Percentiles rank a stretch among this genome's conserved stretches.
phyloP scores from a whole-genome alignment of 2,888 invertebrate genomes.

The Pachymerium ferrugineum region DNA sequence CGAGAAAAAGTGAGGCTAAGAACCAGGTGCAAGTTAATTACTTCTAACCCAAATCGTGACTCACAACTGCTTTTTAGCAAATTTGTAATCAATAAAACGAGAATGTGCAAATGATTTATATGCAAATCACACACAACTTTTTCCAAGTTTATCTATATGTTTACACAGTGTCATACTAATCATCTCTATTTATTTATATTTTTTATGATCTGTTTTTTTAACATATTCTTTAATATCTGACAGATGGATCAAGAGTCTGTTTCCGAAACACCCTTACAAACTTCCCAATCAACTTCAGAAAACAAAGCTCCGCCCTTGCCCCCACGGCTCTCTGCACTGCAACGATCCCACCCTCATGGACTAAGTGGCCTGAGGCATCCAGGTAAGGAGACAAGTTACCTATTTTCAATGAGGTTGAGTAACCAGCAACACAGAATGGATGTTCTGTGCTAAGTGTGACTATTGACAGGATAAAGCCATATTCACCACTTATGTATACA shows the following conservation, averaged over 20 bases:
- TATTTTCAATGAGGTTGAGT: background rate
- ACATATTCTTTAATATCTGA: too few relatives aligned
- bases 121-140: background rate
- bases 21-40: background rate
- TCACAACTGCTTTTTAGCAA: background rate
- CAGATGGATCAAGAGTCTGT: background rate
- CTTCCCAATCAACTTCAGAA: background rate
- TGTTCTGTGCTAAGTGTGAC: background rate
- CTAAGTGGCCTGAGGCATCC: background rate
- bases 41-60: constrained; percentile 5
- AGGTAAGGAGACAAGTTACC: constrained; percentile 9
- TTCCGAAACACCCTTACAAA: background rate
- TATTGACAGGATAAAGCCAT: background rate
- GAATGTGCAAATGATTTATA: background rate
- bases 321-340: constrained; percentile 16
- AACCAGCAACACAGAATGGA: background rate
- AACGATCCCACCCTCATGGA: background rate
- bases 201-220: background rate
- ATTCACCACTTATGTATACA: background rate
- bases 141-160: background rate
- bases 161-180: background rate
- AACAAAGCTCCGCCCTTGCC: constrained; percentile 7
- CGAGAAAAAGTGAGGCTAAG: background rate
- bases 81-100: background rate
- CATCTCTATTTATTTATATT: background rate